Evolutionary conservation across 2,797 vertebrate genomes (phyloP).

Genomic region (Callimico goeldii): DNA sequence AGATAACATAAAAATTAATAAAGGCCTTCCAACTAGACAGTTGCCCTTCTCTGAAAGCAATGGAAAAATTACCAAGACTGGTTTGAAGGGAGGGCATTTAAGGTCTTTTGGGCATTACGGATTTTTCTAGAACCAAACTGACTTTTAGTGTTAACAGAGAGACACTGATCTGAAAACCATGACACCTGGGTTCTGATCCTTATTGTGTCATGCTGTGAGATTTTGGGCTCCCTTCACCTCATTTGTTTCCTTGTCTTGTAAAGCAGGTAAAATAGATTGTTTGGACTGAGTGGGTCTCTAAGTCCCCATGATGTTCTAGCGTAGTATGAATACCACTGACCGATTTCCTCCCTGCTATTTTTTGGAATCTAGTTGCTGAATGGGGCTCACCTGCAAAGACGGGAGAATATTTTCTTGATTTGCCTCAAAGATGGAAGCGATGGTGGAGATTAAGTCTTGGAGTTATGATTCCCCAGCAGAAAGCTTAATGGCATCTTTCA

Average conservation of each 20-base stretch:
- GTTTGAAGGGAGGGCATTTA: background rate
- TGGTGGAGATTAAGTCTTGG: background rate
- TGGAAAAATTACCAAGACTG: conserved; percentile 39
- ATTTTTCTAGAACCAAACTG: conserved; percentile 49
- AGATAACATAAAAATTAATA: background rate
- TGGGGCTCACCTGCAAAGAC: background rate
- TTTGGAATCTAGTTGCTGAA: background rate
- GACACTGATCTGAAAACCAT: background rate
- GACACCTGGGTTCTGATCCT: background rate
- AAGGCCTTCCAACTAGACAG: background rate
- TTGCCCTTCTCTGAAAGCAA: background rate
- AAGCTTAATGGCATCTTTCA: conserved; percentile 65
- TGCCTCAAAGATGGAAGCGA: background rate
- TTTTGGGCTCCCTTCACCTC: background rate
- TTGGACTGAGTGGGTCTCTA: background rate
- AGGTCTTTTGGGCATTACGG: background rate
- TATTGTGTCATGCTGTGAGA: background rate
- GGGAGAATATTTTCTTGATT: conserved; percentile 27
- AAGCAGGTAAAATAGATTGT: background rate
- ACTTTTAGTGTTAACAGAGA: background rate
- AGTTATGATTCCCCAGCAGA: conserved; percentile 31
- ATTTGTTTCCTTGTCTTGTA: background rate
- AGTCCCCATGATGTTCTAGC: background rate
- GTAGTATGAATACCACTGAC: background rate
- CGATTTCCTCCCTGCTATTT: background rate